Base-by-base conservation (phyloP, 2,113 vertebrate species). In the Hypocryptadius cinnamomeus region DNA sequence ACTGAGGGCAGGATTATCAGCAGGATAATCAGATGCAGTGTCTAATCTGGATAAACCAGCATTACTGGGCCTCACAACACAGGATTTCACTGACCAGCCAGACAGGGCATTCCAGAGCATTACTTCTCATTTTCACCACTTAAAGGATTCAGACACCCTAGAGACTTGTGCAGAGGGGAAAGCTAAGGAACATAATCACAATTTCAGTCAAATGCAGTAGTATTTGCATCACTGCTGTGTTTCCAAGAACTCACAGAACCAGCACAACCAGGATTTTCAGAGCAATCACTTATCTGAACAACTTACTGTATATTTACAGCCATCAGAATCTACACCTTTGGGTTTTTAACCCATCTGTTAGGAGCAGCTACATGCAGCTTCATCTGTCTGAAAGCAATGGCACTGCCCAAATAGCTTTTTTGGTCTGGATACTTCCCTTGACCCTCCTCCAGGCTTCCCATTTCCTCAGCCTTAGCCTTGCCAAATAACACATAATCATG, bases 41-140 rank as follows among this genome's bases (percentile, higher is more conserved):
- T 79, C 92, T 96, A 92, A 97, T 92, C 93, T 83, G 72, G 92
- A 95, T 96, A 91, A 95, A 85, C 53, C 73, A 66, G 91, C 30
- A 88, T 96, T 90, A 95, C 47, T 24, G 48, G 66, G 51, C 85
- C 89, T 85, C 65, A 59, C 45, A 4, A 79, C 82, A 84, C 51
- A 79, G 87, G 89, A 93, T 88, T 94, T 86, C 73, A 57, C 51
- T 85, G 47, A 53, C 64, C 12, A 69, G 25, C 5, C 59, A 73
- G 37, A 35, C 64, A 65, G 79, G 48, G 60, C 61, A 79, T 81
- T 82, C 85, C 40, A 63, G 87, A 96, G 57, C 44, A 78, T 84
- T 80, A 68, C 64, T 66, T 84, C 93, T 90, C 68, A 51, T 85
- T 94, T 83, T 54, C 30, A 64, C 19, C 76, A 88, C 85, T 94